Evolutionary conservation across 2,888 invertebrate genomes (phyloP), one percentile per base, ranked within the genome.

Genomic region (Eupeodes latifasciatus): DNA sequence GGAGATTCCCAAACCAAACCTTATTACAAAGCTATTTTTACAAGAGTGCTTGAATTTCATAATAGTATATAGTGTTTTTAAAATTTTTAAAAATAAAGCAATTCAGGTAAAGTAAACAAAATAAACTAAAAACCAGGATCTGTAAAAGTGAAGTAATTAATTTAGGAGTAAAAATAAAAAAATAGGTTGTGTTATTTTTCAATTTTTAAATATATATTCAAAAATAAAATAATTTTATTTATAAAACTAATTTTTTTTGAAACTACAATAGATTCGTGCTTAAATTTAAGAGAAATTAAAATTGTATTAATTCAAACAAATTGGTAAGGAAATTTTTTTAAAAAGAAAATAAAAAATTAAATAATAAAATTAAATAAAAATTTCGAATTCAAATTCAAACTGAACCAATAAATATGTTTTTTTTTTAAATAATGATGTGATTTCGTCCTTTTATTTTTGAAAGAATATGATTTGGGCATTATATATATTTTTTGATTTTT

Each of bases 381-480:
- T 78, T 19, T 27, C 2, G 27, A 27, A 27, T 62, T 80, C 76
- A 88, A 77, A 74, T 75, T 55, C 64, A 78, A 88, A 88, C 88
- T 85, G 85, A 88, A 85, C 85, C 85, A 88, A 85, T 85, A 88
- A 77, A 85, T 72, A 72, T 27, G 3, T 27, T 59, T 47, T 49
- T 53, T 16, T 72, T 72, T 87, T 84, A 81, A 77, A 83, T 87
- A 83, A 87, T 83, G 86, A 87, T 83, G 11, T 62, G 49, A 27
- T 47, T 69, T 40, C 40, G 5, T 40, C 9, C 6, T 40, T 72
- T 64, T 74, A 55, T 47, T 40, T 55, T 36, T 27, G 57, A 66
- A 84, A 84, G 87, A 81, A 55, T 67, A 77, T 27, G 44, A 57
- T 53, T 40, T 40, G 5, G 40, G 44, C 36, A 10, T 55, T 82